phyloP scores from a whole-genome alignment of 2,888 invertebrate genomes.

The Sinopyrophorus schimmeli region DNA sequence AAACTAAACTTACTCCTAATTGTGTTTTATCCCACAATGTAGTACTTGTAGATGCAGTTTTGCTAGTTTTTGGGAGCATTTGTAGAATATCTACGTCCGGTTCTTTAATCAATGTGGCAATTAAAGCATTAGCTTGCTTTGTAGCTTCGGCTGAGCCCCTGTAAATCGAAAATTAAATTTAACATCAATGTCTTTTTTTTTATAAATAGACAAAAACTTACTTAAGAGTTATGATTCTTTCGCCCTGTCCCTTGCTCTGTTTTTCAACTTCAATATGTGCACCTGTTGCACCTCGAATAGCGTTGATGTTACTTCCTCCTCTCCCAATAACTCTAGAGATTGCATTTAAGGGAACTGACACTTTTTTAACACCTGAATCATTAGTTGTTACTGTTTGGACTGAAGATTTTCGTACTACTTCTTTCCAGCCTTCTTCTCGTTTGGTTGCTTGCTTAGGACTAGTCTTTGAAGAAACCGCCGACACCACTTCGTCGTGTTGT shows the following conservation, averaged over 20 bases:
- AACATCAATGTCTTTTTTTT: constrained; percentile 1
- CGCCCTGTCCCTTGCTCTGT: constrained; percentile 91
- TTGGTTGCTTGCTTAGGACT: constrained; percentile 70
- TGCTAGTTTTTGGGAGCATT: constrained; percentile 67
- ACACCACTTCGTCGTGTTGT: constrained; percentile 31
- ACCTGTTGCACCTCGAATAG: constrained; percentile 93
- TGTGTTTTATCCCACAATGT: constrained; percentile 63
- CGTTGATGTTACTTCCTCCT: constrained; percentile 97
- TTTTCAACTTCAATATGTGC: constrained; percentile 99
- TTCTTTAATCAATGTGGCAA: constrained; percentile 91
- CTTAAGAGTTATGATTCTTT: constrained; percentile 94
- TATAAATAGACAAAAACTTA: constrained; percentile 51
- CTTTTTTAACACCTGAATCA: constrained; percentile 76
- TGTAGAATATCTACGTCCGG: constrained; percentile 89
- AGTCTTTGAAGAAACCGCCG: constrained; percentile 53
- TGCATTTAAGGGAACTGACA: constrained; percentile 91
- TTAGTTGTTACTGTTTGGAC: constrained; percentile 57
- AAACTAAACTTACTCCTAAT: constrained; percentile 52
- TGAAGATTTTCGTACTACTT: constrained; percentile 86
- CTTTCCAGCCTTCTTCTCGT: constrained; percentile 96
- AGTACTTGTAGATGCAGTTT: constrained; percentile 60
- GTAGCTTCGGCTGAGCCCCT: constrained; percentile 90
- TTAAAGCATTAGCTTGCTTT: constrained; percentile 88
- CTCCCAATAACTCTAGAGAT: constrained; percentile 97
- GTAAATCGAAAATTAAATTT: constrained; percentile 17